Percentiles rank a stretch among this genome's conserved stretches.
Evolutionary conservation across 2,113 vertebrate species (phyloP).

Genomic region (Eurystomus gularis): DNA sequence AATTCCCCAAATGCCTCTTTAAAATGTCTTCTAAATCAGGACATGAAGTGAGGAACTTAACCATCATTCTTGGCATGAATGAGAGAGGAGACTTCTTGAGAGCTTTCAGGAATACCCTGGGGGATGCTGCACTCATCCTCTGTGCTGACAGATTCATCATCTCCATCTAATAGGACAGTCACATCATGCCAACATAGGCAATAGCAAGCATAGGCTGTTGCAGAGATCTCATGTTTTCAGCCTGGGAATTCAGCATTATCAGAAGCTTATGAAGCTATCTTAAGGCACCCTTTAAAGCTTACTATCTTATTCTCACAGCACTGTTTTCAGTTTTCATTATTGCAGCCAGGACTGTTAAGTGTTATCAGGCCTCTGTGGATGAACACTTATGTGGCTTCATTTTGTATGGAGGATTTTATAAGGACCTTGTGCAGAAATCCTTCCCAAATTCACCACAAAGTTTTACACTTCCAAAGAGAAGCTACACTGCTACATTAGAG

Average conservation of each 20-base stretch:
- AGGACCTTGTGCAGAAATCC: neutral
- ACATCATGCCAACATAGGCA: neutral
- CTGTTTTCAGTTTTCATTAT: neutral
- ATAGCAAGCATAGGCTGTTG: neutral
- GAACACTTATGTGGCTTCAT: neutral
- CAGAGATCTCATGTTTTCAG: neutral
- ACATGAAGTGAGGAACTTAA: neutral
- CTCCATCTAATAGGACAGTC: neutral
- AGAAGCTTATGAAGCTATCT: neutral
- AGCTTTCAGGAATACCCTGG: neutral
- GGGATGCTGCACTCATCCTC: neutral
- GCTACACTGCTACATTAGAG: neutral
- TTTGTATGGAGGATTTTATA: neutral
- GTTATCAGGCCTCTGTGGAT: neutral
- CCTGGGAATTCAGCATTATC: neutral
- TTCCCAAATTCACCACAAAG: neutral
- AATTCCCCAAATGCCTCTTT: neutral
- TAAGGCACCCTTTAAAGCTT: neutral
- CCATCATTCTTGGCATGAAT: too few relatives aligned
- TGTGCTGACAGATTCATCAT: neutral
- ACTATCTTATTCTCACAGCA: neutral
- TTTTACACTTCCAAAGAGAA: neutral
- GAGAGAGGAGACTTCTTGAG: neutral
- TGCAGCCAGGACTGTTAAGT: neutral
- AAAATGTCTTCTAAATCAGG: neutral